A percentile compares a stretch with the other conserved stretches of the same genome.
phyloP scores from a whole-genome alignment of 1,140 invertebrate species.

The Coelopa frigida region DNA sequence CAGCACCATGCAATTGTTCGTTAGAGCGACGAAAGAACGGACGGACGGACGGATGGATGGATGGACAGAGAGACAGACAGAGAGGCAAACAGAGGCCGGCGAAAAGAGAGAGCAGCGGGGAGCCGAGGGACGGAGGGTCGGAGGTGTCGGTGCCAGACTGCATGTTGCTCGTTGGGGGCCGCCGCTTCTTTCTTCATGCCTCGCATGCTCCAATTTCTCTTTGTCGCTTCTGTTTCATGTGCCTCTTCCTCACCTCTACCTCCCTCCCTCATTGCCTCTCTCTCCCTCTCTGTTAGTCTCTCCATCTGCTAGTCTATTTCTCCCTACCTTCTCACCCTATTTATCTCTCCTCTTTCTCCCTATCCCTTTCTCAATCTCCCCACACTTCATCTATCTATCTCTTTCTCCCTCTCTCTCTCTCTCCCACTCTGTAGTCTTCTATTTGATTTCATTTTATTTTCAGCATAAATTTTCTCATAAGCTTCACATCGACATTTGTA shows the following conservation, averaged over 20 bases:
- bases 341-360: background rate
- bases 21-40: too few relatives aligned
- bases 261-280: background rate
- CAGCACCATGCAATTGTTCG: background rate
- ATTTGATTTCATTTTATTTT: too few relatives aligned
- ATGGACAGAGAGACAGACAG: too few relatives aligned
- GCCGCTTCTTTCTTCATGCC: background rate
- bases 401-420: background rate
- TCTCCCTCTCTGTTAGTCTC: background rate
- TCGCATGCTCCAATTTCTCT: background rate
- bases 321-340: background rate
- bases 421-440: too few relatives aligned
- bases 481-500: too few relatives aligned
- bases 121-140: too few relatives aligned
- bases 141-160: background rate
- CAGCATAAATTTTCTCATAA: too few relatives aligned
- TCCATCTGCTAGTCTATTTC: background rate
- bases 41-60: too few relatives aligned
- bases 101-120: too few relatives aligned
- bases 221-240: background rate
- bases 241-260: background rate
- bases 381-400: background rate
- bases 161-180: background rate
- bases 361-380: too few relatives aligned
- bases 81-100: too few relatives aligned